Percentiles rank a stretch among this genome's conserved stretches.
phyloP scores from a whole-genome alignment of 2,888 invertebrate genomes.

The Hydroisotoma schaefferi region DNA sequence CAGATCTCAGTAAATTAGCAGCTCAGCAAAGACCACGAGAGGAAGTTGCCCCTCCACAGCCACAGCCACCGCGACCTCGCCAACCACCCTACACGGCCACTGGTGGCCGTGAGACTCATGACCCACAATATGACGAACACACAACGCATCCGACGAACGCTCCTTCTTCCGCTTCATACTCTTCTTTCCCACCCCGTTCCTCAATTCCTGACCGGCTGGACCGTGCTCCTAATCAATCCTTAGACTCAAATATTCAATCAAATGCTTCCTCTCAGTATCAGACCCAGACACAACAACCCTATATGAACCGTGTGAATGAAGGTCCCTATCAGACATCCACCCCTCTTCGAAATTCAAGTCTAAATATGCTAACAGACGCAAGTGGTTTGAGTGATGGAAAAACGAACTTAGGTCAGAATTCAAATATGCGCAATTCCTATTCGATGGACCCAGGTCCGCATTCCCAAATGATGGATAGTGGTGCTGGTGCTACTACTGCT shows the following conservation, averaged over 20 bases:
- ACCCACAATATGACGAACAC: constrained; percentile 42
- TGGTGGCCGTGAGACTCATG: constrained; percentile 19
- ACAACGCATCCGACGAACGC: constrained; percentile 17
- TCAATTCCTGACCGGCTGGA: constrained; percentile 50
- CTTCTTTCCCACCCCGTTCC: constrained; percentile 28
- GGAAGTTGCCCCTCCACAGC: constrained; percentile 3
- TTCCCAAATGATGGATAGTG: constrained; percentile 42
- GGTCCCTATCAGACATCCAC: constrained; percentile 27
- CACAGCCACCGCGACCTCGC: constrained; percentile 8
- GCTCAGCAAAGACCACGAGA: constrained; percentile 11
- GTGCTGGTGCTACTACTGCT: constrained; percentile 19
- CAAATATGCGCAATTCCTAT: constrained; percentile 41
- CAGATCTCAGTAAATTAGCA: constrained; percentile 54
- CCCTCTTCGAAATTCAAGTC: constrained; percentile 34
- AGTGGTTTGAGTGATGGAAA: constrained; percentile 13
- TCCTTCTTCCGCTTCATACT: constrained; percentile 23
- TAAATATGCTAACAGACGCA: constrained; percentile 36
- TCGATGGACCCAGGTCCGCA: constrained; percentile 42
- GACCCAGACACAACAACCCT: constrained; percentile 36
- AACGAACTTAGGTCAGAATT: constrained; percentile 21
- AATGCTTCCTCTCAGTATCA: constrained; percentile 39
- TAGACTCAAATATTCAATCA: constrained; percentile 33
- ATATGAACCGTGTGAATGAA: constrained; percentile 43
- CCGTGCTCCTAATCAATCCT: constrained; percentile 41
- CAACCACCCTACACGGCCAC: constrained; percentile 16